Conservation (phyloP, 2,797 vertebrate species). For the Gobionotothen gibberifrons region DNA sequence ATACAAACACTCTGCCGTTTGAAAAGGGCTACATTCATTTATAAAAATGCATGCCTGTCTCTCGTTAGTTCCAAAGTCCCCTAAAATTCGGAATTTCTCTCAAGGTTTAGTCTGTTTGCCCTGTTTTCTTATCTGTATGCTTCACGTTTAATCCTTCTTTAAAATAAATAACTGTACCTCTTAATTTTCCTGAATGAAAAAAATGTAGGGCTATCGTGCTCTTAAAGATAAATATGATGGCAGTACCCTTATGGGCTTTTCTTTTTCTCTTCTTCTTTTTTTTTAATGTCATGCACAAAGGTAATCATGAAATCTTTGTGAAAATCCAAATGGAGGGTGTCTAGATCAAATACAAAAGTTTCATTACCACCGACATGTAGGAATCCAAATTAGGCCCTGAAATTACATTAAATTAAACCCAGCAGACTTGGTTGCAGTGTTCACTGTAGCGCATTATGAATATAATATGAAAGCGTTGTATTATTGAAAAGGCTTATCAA, state of each 20-base stretch:
- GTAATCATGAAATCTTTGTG: conserved; percentile 59
- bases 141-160: background rate
- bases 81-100: background rate
- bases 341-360: conserved; percentile 78
- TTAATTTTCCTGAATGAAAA: background rate
- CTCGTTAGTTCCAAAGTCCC: background rate
- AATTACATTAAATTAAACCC: conserved; percentile 79
- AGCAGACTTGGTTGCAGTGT: conserved; percentile 73
- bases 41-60: background rate
- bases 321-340: conserved; percentile 64
- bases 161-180: background rate
- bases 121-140: background rate
- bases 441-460: conserved; percentile 75
- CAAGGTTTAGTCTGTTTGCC: background rate
- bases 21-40: background rate
- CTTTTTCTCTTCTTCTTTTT: conserved; percentile 57
- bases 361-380: conserved; percentile 65
- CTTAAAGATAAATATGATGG: background rate
- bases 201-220: background rate
- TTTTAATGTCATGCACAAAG: conserved; percentile 65
- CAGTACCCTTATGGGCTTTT: conserved; percentile 21
- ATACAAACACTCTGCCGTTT: background rate
- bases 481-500: conserved; percentile 76
- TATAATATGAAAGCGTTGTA: conserved; percentile 78
- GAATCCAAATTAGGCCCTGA: conserved; percentile 75